These are phyloP conservation scores for Bubalus kerabau DNA, from an alignment of 2,113 vertebrate species.

Conservation along the genomic window DNA sequence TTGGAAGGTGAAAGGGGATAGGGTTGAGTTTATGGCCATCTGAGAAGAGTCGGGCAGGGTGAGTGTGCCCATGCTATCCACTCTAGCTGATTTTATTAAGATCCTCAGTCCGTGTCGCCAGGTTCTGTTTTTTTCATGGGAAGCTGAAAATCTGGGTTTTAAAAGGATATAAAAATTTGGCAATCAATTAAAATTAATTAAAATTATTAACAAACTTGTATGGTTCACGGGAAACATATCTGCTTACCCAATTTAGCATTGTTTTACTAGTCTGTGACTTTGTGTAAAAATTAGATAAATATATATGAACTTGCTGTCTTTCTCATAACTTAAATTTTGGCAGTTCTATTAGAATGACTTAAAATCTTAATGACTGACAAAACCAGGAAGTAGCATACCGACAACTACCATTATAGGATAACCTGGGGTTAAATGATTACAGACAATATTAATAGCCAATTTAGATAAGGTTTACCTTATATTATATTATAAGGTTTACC, in stretches of 20 bases:
- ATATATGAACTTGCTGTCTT: neutral
- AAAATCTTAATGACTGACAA: neutral
- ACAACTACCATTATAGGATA: neutral
- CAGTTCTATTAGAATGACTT: neutral
- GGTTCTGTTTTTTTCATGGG: neutral
- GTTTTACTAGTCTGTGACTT: conserved; percentile 1
- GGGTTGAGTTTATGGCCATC: neutral
- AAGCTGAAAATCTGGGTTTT: neutral
- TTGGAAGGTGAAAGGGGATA: neutral
- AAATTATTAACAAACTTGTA: neutral
- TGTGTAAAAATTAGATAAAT: neutral
- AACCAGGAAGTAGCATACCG: neutral
- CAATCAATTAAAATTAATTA: neutral
- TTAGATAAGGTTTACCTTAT: neutral
- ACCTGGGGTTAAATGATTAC: neutral
- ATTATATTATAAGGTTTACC: neutral
- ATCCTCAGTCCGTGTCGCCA: neutral
- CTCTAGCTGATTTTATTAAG: neutral
- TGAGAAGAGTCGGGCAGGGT: neutral
- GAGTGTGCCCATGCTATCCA: neutral
- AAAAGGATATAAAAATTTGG: neutral
- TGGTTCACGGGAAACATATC: neutral
- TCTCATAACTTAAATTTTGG: conserved; percentile 12
- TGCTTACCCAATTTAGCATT: neutral
- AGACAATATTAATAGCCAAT: neutral